Conservation (phyloP, 2,113 vertebrate genomes). For the Columbina picui region DNA sequence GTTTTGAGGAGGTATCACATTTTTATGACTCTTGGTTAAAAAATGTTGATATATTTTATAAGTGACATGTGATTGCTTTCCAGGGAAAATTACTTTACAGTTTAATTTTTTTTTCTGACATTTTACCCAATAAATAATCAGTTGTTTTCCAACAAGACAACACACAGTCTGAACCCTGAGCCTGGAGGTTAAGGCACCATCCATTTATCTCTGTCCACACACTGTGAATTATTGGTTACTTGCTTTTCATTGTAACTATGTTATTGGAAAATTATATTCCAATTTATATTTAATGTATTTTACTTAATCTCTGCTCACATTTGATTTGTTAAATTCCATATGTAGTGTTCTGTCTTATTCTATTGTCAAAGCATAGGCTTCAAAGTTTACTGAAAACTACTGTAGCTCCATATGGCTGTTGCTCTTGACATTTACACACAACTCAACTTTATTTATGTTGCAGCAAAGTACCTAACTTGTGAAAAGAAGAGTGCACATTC, state of each 20-base stretch:
- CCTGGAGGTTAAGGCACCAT: constrained; percentile 67
- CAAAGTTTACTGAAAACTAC: constrained; percentile 48
- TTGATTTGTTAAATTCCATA: constrained; percentile 47
- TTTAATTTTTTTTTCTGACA: constrained; percentile 74
- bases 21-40: constrained; percentile 3
- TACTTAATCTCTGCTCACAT: constrained; percentile 54
- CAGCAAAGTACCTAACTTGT: constrained; percentile 40
- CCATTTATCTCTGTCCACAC: constrained; percentile 74
- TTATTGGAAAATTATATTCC: constrained; percentile 69
- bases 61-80: constrained; percentile 44
- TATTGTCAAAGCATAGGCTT: not conserved
- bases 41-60: constrained; percentile 20
- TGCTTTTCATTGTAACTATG: constrained; percentile 65
- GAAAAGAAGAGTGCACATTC: constrained; percentile 71
- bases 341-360: not conserved
- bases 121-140: constrained; percentile 75
- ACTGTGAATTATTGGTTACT: constrained; percentile 68
- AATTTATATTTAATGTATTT: constrained; percentile 57
- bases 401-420: constrained; percentile 55
- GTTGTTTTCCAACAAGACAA: constrained; percentile 60
- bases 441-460: constrained; percentile 74
- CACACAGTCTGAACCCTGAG: constrained; percentile 57
- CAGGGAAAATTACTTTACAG: constrained; percentile 68
- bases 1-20: not conserved
- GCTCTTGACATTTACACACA: constrained; percentile 63